Percentiles rank a stretch among this genome's conserved stretches.
phyloP scores from a whole-genome alignment of 2,113 vertebrate species.

The Calyptommatus sinebrachiatus region DNA sequence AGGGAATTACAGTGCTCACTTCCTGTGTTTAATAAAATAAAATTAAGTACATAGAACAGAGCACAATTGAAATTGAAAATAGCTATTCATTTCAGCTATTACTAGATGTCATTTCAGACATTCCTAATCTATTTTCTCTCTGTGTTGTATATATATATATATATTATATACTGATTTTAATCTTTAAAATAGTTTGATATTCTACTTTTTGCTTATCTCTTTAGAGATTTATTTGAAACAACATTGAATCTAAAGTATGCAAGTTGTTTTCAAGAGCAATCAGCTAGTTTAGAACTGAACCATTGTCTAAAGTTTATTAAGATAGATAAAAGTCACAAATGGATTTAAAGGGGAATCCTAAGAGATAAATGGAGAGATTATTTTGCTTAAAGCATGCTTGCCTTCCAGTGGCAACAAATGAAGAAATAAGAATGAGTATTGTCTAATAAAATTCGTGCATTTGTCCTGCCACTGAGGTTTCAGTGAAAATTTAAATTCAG shows the following conservation, averaged over 20 bases:
- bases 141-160: no score
- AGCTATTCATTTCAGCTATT: no score
- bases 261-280: neutral
- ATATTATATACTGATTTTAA: neutral
- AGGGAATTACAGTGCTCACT: no score
- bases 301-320: neutral
- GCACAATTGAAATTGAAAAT: no score
- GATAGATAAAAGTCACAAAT: neutral
- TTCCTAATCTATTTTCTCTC: no score
- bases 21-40: no score
- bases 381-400: neutral
- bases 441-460: neutral
- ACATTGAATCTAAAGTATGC: neutral
- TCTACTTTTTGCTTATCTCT: neutral
- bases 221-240: neutral
- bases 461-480: neutral
- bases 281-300: neutral
- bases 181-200: neutral
- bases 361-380: neutral
- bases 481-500: constrained; percentile 23
- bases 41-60: no score
- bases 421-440: constrained; percentile 4
- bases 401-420: constrained; percentile 18
- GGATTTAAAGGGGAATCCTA: neutral
- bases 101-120: no score